These are phyloP conservation scores for Poeciliopsis retropinna DNA, from an alignment of 2,113 vertebrate genomes.

Conservation along the genomic window DNA sequence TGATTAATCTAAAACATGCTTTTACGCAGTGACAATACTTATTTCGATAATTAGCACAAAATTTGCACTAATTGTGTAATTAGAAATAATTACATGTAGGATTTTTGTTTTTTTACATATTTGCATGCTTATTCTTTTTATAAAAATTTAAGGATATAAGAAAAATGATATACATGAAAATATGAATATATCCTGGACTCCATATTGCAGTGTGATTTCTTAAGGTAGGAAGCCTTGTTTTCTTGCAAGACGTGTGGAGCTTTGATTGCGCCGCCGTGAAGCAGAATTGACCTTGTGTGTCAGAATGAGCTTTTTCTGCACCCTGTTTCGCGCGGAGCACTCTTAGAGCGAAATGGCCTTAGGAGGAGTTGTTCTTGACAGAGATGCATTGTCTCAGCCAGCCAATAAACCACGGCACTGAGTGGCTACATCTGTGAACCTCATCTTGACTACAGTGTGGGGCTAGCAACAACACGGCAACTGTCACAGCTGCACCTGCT, in stretches of 20 bases:
- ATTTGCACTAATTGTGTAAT: slow-evolving; percentile 66
- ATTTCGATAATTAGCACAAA: slow-evolving; percentile 48
- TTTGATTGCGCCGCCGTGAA: slow-evolving; percentile 61
- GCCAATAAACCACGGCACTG: slow-evolving; percentile 76
- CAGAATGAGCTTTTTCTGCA: slow-evolving; percentile 58
- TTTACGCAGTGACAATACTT: slow-evolving; percentile 66
- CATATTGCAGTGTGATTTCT: slow-evolving; percentile 22
- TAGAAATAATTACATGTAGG: slow-evolving; percentile 25
- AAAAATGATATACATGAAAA: background rate
- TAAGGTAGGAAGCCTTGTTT: slow-evolving; percentile 33
- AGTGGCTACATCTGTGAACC: slow-evolving; percentile 82
- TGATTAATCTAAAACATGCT: slow-evolving; percentile 81
- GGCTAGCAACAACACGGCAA: slow-evolving; percentile 75
- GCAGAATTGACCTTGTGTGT: slow-evolving; percentile 63
- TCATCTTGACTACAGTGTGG: slow-evolving; percentile 79
- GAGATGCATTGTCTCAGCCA: slow-evolving; percentile 78
- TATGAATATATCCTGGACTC: background rate
- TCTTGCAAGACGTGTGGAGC: slow-evolving; percentile 24
- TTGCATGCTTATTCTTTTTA: background rate
- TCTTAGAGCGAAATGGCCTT: slow-evolving; percentile 63
- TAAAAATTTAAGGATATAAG: background rate
- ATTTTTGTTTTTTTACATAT: background rate
- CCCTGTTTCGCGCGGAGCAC: slow-evolving; percentile 57
- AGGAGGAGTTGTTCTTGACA: slow-evolving; percentile 74
- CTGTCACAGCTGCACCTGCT: slow-evolving; percentile 87